Evolutionary conservation across 1,140 invertebrate genomes (phyloP).

Genomic region (Cyclina sinensis): DNA sequence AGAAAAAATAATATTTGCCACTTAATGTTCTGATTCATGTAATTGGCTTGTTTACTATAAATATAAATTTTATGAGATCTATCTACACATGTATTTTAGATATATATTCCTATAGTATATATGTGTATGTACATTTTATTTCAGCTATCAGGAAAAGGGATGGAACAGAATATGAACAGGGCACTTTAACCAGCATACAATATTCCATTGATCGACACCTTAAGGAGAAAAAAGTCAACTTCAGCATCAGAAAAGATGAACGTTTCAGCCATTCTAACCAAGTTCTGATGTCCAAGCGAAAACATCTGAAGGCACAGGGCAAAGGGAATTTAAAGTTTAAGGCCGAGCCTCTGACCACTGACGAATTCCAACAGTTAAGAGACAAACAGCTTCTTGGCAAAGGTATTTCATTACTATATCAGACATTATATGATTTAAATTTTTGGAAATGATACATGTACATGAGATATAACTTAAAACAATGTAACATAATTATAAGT

Average conservation of each 20-base stretch:
- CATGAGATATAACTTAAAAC: not conserved
- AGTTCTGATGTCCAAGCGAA: conserved; percentile 47
- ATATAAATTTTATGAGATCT: conserved; percentile 7
- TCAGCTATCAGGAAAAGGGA: conserved; percentile 27
- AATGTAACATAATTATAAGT: conserved; percentile 21
- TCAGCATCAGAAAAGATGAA: conserved; percentile 47
- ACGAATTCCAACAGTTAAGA: conserved; percentile 43
- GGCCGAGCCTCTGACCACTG: conserved; percentile 27
- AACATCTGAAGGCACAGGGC: conserved; percentile 45
- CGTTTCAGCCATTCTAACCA: conserved; percentile 41
- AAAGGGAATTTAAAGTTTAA: conserved; percentile 54
- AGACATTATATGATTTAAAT: not conserved
- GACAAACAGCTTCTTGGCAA: conserved; percentile 46
- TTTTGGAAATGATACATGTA: conserved; percentile 45
- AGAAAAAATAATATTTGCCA: not conserved
- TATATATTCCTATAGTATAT: no score
- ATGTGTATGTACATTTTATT: conserved; percentile 30
- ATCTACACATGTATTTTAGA: conserved; percentile 27
- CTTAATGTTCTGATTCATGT: conserved; percentile 11
- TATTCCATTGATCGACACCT: conserved; percentile 53
- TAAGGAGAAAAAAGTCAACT: conserved; percentile 46
- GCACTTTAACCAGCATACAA: conserved; percentile 51
- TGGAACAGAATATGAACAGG: conserved; percentile 41
- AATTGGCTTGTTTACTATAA: not conserved
- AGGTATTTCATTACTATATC: conserved; percentile 18